Evolutionary conservation across 53 echinoderm and acorn worm genomes (phyloP).

Genomic region (Arbacia lixula): DNA sequence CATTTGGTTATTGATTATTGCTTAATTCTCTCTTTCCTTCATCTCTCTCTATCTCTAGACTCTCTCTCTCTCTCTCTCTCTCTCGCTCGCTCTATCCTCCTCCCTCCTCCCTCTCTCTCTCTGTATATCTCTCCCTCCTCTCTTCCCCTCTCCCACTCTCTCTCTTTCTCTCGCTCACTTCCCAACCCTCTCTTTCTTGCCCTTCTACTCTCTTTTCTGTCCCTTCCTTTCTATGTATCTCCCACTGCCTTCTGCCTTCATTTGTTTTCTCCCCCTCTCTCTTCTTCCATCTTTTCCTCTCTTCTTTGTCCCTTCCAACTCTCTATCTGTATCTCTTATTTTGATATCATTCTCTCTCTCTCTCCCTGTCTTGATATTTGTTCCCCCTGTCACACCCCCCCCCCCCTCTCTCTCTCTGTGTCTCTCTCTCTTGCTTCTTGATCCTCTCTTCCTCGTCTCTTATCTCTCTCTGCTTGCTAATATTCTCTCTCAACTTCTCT

Average conservation of each 20-base stretch:
- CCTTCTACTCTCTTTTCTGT: not conserved
- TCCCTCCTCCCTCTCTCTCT: not conserved
- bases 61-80: conserved; percentile 6
- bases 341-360: not conserved
- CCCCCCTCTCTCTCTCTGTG: not conserved
- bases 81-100: not conserved
- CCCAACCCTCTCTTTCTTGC: not conserved
- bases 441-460: not conserved
- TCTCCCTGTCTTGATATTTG: not conserved
- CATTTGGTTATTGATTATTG: too few species aligned
- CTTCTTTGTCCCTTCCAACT: not conserved
- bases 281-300: not conserved
- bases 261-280: not conserved
- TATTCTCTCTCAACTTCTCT: too few species aligned
- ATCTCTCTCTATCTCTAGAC: not conserved
- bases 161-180: not conserved
- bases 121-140: not conserved
- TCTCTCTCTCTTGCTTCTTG: not conserved
- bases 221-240: not conserved
- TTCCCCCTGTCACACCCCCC: not conserved
- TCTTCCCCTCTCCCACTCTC: not conserved
- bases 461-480: not conserved
- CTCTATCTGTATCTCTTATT: not conserved
- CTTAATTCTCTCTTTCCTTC: too few species aligned
- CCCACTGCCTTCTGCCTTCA: not conserved